Percentiles rank a stretch among this genome's conserved stretches.
Evolutionary conservation across 1,140 invertebrate species (phyloP).

Genomic region (Bactericera cockerelli): DNA sequence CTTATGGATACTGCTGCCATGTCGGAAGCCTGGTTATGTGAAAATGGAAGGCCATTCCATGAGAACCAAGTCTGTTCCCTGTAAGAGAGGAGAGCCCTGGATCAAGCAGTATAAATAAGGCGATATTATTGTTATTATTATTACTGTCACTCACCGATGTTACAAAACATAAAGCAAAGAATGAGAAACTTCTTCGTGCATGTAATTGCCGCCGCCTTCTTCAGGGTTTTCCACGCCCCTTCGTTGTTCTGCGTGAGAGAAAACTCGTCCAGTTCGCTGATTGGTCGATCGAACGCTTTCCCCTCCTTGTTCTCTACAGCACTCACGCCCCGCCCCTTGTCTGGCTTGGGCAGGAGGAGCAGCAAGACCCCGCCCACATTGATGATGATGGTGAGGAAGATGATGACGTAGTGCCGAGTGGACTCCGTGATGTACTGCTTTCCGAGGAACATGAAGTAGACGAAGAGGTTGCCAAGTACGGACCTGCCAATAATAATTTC

Average conservation of each 20-base stretch:
- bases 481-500: too few species aligned
- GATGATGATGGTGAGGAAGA: slow-evolving; percentile 52
- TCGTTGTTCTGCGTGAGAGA: slow-evolving; percentile 35
- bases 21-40: too few species aligned
- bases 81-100: too few species aligned
- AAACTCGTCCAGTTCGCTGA: slow-evolving; percentile 34
- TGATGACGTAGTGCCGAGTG: slow-evolving; percentile 55
- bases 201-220: slow-evolving; percentile 56
- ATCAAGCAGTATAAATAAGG: too few species aligned
- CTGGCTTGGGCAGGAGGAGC: slow-evolving; percentile 33
- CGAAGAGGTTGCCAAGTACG: slow-evolving; percentile 19
- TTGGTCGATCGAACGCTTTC: slow-evolving; percentile 27
- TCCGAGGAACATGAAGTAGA: slow-evolving; percentile 18
- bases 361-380: slow-evolving; percentile 53
- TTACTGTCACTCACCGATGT: slow-evolving; percentile 68
- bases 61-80: too few species aligned
- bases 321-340: not conserved
- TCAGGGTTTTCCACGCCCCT: slow-evolving; percentile 46
- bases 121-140: too few species aligned
- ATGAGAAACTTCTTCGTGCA: slow-evolving; percentile 68
- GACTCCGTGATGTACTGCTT: slow-evolving; percentile 34
- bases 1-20: too few species aligned
- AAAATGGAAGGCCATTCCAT: too few species aligned
- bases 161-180: slow-evolving; percentile 70
- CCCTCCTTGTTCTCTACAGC: not conserved